Evolutionary conservation across 2,113 vertebrate species (phyloP).

Genomic region (Gorsachius goisagi): DNA sequence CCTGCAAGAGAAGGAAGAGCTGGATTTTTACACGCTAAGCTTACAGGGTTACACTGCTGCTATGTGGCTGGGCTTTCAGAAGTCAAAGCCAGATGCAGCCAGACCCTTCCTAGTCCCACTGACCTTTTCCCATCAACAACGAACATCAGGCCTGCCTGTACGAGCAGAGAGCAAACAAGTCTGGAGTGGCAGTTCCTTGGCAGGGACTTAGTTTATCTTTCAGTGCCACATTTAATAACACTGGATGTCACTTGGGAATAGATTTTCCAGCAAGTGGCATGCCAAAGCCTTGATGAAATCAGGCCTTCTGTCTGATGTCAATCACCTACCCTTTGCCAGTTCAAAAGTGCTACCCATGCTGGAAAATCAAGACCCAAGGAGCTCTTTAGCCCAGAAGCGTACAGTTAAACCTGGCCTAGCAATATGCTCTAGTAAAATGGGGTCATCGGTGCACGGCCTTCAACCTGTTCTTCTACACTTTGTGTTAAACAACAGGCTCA

Average conservation of each 20-base stretch:
- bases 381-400: background rate
- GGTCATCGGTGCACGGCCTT: background rate
- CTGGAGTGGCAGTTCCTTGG: conserved; percentile 24
- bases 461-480: background rate
- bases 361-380: background rate
- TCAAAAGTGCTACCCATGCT: background rate
- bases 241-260: conserved; percentile 16
- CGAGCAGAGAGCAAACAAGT: background rate
- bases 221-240: conserved; percentile 17
- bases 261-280: conserved; percentile 54
- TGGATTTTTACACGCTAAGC: background rate
- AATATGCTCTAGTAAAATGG: background rate
- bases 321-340: conserved; percentile 5
- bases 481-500: background rate
- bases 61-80: background rate
- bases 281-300: conserved; percentile 49
- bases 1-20: background rate
- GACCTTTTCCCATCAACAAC: background rate
- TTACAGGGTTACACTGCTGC: background rate
- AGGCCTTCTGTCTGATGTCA: conserved; percentile 50
- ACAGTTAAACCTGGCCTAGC: background rate
- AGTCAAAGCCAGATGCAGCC: background rate
- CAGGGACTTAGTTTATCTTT: conserved; percentile 32
- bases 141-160: background rate
- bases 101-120: background rate